These are phyloP conservation scores for Gnathonemus longibarbis DNA, from an alignment of 2,113 vertebrate genomes.

Conservation along the genomic window DNA sequence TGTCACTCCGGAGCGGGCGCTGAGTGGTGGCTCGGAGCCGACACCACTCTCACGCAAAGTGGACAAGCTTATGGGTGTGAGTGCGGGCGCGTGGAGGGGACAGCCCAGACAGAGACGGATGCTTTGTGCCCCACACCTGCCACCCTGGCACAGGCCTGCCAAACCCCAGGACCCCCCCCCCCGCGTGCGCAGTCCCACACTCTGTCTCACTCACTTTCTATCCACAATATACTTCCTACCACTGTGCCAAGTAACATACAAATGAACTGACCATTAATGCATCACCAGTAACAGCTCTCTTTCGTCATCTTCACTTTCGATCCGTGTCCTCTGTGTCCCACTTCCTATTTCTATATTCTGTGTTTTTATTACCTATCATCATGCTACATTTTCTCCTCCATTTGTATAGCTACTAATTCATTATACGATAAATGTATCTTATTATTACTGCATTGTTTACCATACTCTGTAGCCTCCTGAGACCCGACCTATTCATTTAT, in stretches of 20 bases:
- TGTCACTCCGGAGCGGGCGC: not conserved
- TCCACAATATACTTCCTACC: slow-evolving; percentile 14
- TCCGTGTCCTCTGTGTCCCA: not conserved
- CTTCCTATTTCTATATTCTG: not conserved
- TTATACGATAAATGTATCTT: not conserved
- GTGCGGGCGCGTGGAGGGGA: slow-evolving; percentile 19
- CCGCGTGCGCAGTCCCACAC: not conserved
- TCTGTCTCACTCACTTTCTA: slow-evolving; percentile 23
- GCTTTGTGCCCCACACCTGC: slow-evolving; percentile 26
- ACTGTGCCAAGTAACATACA: not conserved
- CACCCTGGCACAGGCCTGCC: slow-evolving; percentile 36
- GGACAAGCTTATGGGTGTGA: slow-evolving; percentile 32
- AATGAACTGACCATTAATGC: not conserved
- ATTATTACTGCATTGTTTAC: not conserved
- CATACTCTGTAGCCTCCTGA: not conserved
- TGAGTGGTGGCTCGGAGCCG: not conserved
- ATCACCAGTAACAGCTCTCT: not conserved
- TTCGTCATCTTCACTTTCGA: not conserved
- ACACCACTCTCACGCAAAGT: slow-evolving; percentile 28
- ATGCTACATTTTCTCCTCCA: not conserved
- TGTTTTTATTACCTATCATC: not conserved
- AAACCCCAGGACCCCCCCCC: slow-evolving; percentile 36
- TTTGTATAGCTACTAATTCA: not conserved
- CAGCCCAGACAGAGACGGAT: slow-evolving; percentile 26
- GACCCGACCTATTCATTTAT: no score